Evolutionary conservation across 2,113 vertebrate species (phyloP).

Genomic region (Phalacrocorax brasilianus): DNA sequence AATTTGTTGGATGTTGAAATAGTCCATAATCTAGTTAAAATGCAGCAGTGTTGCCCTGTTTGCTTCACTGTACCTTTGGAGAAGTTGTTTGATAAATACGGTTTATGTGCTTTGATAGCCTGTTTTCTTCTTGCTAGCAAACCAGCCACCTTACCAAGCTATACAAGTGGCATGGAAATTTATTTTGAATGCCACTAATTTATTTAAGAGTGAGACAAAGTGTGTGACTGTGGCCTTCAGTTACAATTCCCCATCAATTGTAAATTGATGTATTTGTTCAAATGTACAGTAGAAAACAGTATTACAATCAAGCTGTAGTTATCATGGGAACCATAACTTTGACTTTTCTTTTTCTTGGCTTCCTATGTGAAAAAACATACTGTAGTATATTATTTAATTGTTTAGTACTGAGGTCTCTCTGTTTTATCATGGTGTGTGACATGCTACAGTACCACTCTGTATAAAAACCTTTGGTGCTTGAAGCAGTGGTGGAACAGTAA

Average conservation of each 20-base stretch:
- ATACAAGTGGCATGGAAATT: not conserved
- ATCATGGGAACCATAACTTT: conserved; percentile 34
- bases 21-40: not conserved
- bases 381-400: conserved; percentile 27
- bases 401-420: conserved; percentile 44
- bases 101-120: not conserved
- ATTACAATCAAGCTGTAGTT: conserved; percentile 39
- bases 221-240: not conserved
- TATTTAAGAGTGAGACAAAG: conserved; percentile 21
- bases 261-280: conserved; percentile 46
- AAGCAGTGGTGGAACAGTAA: conserved; percentile 9
- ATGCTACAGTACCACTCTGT: conserved; percentile 32
- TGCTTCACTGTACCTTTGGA: not conserved
- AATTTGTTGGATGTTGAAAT: not conserved
- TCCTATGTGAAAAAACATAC: not conserved
- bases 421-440: conserved; percentile 24
- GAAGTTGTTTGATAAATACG: not conserved
- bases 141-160: not conserved
- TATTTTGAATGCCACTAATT: not conserved
- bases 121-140: not conserved
- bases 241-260: conserved; percentile 25
- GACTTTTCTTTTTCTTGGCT: conserved; percentile 40
- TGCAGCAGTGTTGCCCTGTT: not conserved
- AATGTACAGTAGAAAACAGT: not conserved
- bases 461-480: conserved; percentile 37